Conservation (phyloP, 2,888 invertebrate genomes). For the Tenthredo amoena region DNA sequence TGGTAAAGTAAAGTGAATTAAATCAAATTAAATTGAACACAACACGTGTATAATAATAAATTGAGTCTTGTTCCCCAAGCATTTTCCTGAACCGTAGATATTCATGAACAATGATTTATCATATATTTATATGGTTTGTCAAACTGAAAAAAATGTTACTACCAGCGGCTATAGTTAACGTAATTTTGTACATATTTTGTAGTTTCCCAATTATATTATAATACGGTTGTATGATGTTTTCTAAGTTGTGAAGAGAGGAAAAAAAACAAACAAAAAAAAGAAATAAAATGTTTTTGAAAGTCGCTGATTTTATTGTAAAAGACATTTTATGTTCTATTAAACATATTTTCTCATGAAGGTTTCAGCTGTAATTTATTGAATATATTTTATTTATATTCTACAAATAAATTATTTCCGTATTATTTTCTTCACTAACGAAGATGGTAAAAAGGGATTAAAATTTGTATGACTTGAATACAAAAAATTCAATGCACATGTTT, state of each 20-base stretch:
- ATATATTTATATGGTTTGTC: background rate
- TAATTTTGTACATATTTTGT: conserved; percentile 56
- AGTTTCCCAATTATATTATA: conserved; percentile 53
- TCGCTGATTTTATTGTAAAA: background rate
- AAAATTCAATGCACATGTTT: conserved; percentile 45
- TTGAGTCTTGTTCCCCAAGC: background rate
- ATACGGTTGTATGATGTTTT: conserved; percentile 47
- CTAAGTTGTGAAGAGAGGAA: conserved; percentile 49
- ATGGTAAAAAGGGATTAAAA: background rate
- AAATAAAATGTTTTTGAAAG: conserved; percentile 57
- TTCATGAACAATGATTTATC: conserved; percentile 5
- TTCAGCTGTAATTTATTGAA: background rate
- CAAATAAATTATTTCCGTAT: background rate
- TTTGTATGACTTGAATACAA: background rate
- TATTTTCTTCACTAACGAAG: background rate
- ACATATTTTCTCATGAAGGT: background rate
- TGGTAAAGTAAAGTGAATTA: background rate
- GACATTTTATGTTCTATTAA: background rate
- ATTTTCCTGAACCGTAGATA: conserved; percentile 22
- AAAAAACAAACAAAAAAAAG: conserved; percentile 44
- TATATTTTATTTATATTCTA: background rate
- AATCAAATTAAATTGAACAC: background rate
- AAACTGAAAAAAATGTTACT: conserved; percentile 18
- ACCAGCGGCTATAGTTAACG: conserved; percentile 27
- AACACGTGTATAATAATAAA: background rate